Conservation (phyloP, 1,140 invertebrate species). For the Goniozus legneri region DNA sequence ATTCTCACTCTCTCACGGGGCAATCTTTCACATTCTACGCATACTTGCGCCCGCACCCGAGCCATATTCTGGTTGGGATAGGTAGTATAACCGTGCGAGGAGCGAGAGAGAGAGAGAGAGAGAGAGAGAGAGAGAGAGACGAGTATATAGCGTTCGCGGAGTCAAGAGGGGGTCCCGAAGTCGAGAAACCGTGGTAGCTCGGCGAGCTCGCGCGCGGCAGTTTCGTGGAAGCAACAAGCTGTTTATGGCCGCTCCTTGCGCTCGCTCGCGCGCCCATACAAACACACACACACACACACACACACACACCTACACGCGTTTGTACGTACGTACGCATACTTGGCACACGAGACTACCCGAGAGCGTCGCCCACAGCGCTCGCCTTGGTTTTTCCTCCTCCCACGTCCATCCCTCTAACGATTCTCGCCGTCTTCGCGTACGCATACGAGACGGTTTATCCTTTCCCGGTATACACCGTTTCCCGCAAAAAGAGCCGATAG, state of each 20-base stretch:
- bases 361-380: too few relatives aligned
- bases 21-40: constrained; percentile 48
- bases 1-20: constrained; percentile 24
- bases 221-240: constrained; percentile 55
- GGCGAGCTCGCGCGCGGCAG: constrained; percentile 12
- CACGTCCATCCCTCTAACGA: too few relatives aligned
- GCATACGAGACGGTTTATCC: too few relatives aligned
- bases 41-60: constrained; percentile 36
- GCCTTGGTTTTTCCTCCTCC: not conserved
- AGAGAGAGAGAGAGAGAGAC: constrained; percentile 9
- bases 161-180: constrained; percentile 19
- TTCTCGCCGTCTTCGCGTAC: constrained; percentile 11
- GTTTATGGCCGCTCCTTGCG: constrained; percentile 50
- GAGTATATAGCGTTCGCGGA: constrained; percentile 15
- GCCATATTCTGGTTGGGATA: constrained; percentile 23
- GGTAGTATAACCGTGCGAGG: constrained; percentile 28
- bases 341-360: too few relatives aligned
- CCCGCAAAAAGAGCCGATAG: constrained; percentile 11
- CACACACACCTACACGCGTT: too few relatives aligned
- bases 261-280: constrained; percentile 17
- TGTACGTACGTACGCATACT: too few relatives aligned
- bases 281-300: too few relatives aligned
- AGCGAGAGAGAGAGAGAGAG: constrained; percentile 10
- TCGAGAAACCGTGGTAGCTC: too few relatives aligned
- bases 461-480: too few relatives aligned